phyloP scores from a whole-genome alignment of 2,113 vertebrate genomes.

The Oriolus oriolus region DNA sequence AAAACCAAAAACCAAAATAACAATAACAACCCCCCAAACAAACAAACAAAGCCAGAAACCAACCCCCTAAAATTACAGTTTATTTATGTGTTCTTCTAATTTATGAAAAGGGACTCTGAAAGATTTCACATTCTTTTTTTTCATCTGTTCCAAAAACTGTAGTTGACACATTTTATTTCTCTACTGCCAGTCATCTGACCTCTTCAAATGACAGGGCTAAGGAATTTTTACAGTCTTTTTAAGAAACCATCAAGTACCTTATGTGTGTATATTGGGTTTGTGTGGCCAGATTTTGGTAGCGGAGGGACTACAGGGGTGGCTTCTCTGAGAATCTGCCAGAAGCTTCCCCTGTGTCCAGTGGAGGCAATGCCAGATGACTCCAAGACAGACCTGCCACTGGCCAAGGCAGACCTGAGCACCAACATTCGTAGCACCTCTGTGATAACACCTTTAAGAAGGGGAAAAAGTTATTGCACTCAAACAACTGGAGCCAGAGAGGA shows the following conservation, averaged over 20 bases:
- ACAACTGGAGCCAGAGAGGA: neutral
- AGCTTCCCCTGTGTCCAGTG: neutral
- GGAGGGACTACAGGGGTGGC: neutral
- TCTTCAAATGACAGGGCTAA: neutral
- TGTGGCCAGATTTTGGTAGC: neutral
- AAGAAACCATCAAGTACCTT: neutral
- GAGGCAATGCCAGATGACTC: neutral
- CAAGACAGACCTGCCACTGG: neutral
- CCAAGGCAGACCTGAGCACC: neutral
- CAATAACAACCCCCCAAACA: neutral
- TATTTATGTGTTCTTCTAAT: neutral
- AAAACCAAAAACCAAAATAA: neutral
- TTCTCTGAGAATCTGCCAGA: neutral
- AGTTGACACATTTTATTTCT: neutral
- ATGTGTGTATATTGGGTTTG: neutral
- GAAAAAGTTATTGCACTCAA: neutral
- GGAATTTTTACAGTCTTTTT: neutral
- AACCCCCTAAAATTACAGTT: neutral
- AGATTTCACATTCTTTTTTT: neutral
- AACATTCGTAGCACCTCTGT: fast-evolving
- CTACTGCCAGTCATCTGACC: neutral
- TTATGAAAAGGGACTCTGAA: neutral
- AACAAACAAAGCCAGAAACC: neutral
- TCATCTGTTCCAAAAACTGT: neutral
- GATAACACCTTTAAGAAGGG: neutral